These are phyloP conservation scores for Mastomys natalensis DNA, from an alignment of 2,113 vertebrate species.

Conservation along the genomic window DNA sequence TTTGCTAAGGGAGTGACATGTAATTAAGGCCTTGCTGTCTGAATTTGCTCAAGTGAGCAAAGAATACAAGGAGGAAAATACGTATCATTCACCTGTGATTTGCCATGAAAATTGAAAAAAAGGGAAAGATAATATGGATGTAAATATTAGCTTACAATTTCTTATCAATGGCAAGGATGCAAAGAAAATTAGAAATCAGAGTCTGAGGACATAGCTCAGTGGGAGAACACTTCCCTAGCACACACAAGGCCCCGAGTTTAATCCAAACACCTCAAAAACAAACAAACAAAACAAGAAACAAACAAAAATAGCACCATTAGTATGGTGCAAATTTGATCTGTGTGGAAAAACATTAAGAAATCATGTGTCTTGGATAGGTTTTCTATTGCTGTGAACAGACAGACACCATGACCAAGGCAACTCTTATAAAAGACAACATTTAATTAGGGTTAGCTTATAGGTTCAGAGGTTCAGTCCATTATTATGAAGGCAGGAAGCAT, in stretches of 20 bases:
- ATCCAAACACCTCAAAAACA: not conserved
- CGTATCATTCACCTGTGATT: not conserved
- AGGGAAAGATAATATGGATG: not conserved
- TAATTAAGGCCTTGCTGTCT: too few relatives aligned
- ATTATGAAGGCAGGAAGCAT: too few relatives aligned
- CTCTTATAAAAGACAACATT: too few relatives aligned
- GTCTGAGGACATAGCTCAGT: not conserved
- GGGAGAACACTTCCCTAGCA: not conserved
- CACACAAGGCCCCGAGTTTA: not conserved
- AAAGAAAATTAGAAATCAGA: not conserved
- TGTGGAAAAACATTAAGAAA: not conserved
- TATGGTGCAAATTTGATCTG: not conserved
- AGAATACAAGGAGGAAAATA: not conserved
- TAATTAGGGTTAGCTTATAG: too few relatives aligned
- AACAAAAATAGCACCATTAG: not conserved
- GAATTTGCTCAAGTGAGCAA: not conserved
- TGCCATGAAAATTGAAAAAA: not conserved
- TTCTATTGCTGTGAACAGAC: too few relatives aligned
- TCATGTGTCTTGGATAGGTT: too few relatives aligned
- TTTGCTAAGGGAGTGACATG: not conserved
- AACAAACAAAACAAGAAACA: not conserved
- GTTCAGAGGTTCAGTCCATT: too few relatives aligned
- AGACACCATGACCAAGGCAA: too few relatives aligned
- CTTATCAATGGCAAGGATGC: not conserved
- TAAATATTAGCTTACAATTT: not conserved